A percentile compares a stretch with the other conserved stretches of the same genome.
Evolutionary conservation across 2,888 invertebrate genomes (phyloP).

Genomic region (Sphecodes monilicornis): DNA sequence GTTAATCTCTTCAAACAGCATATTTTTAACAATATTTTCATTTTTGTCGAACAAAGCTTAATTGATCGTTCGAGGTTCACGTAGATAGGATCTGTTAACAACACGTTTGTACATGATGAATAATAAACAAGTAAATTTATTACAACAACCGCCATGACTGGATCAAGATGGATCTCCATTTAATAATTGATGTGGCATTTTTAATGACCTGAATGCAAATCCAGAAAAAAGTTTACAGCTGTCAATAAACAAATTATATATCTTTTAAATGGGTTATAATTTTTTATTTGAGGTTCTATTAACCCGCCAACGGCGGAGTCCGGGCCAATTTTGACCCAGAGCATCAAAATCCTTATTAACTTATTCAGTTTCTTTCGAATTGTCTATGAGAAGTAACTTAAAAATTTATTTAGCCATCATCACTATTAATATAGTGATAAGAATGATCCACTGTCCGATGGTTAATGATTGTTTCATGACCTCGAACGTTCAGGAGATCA

Average conservation of each 20-base stretch:
- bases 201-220: background rate
- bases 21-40: constrained; percentile 2
- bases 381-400: too few species aligned
- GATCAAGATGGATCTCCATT: background rate
- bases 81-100: background rate
- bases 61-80: background rate
- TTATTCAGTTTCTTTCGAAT: background rate
- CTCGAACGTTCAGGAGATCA: background rate
- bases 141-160: background rate
- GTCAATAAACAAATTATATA: background rate
- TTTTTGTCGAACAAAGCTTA: background rate
- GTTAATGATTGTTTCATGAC: background rate
- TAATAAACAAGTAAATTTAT: background rate
- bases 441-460: too few species aligned
- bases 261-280: background rate
- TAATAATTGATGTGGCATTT: background rate
- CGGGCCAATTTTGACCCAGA: background rate
- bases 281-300: background rate
- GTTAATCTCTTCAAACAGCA: background rate
- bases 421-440: background rate
- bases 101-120: background rate
- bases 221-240: background rate
- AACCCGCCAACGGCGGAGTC: too few species aligned
- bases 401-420: too few species aligned
- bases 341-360: background rate